Evolutionary conservation across 2,888 invertebrate species (phyloP).

Genomic region (Deroplatys truncata): DNA sequence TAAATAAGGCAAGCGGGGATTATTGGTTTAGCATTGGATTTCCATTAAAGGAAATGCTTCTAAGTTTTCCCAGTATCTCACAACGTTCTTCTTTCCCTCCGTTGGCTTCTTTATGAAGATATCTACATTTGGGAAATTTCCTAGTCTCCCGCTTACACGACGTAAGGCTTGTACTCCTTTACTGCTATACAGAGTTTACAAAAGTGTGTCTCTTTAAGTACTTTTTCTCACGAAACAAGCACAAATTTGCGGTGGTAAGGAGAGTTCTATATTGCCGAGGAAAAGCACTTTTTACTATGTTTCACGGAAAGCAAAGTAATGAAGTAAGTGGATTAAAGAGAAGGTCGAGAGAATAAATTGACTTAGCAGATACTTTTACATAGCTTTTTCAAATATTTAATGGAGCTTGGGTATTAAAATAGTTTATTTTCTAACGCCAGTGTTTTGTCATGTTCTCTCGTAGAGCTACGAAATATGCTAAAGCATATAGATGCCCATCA

Average conservation of each 20-base stretch:
- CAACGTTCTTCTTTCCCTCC: neutral
- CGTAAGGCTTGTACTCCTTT: neutral
- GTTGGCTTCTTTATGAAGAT: neutral
- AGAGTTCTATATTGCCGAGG: neutral
- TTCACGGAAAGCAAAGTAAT: neutral
- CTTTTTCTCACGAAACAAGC: neutral
- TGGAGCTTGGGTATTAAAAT: too few species aligned
- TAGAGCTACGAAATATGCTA: too few species aligned
- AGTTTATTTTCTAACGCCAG: too few species aligned
- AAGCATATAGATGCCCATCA: too few species aligned
- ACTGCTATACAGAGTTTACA: neutral
- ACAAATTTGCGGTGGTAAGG: neutral
- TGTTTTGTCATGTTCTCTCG: too few species aligned
- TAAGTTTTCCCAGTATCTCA: neutral
- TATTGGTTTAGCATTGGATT: slow-evolving; percentile 18
- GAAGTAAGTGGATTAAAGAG: too few species aligned
- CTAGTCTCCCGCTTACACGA: neutral
- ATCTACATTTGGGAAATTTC: neutral
- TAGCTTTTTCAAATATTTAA: too few species aligned
- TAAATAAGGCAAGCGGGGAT: neutral
- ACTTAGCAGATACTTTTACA: too few species aligned
- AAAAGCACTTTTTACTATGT: neutral
- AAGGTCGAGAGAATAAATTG: too few species aligned
- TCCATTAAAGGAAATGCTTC: neutral
- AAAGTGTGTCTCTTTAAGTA: neutral